Evolutionary conservation across 2,797 vertebrate species (phyloP), one percentile per base, ranked within the genome.

Genomic region (Macrochelys suwanniensis): DNA sequence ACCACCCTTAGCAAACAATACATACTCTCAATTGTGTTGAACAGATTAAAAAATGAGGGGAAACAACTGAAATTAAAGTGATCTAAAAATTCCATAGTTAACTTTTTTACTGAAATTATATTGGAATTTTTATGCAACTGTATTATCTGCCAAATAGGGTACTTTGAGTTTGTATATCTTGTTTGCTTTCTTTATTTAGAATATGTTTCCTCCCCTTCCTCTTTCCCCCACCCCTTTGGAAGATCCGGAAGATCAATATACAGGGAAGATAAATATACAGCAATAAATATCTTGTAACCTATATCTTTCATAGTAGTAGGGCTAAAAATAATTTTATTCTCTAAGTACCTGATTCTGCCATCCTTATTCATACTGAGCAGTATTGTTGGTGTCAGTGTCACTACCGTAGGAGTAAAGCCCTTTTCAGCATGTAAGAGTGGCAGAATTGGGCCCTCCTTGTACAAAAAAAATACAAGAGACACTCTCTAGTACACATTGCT

Each of bases 1-100:
- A 15, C 3, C 1, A 50, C 25, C 78, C 16, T 61, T 2, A 0
- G 0, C 25, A 8, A 65, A 33, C 31, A 61, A 0, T 82, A 3
- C 17, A 0, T 28, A 3, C 13, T 49, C 25, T 85, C 61, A 4
- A 0, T 56, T 91, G n/a, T 61, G 25, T 78, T 53, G 17, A 56
- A 56, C 33, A 1, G 13, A 16, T 17, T 68, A 25, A 2, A 42
- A 88, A 96, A 13, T 68, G 16, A 81, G 28, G 51, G 50, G 19
- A 76, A 85, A 33, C 26, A 77, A 31, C 42, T 61, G 3, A 31
- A 76, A 31, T 17, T 45, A 26, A 76, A 76, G 42, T 47, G 25
- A 76, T 47, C 37, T 76, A 1, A 23, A 2, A 2, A 5, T 47
- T 51, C 2, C 31, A 2, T 68, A 45, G 33, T 2, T 37, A 74